Percentiles rank a stretch among this genome's conserved stretches.
Evolutionary conservation across 2,888 invertebrate species (phyloP).

Genomic region (Strigamia transsilvanica): DNA sequence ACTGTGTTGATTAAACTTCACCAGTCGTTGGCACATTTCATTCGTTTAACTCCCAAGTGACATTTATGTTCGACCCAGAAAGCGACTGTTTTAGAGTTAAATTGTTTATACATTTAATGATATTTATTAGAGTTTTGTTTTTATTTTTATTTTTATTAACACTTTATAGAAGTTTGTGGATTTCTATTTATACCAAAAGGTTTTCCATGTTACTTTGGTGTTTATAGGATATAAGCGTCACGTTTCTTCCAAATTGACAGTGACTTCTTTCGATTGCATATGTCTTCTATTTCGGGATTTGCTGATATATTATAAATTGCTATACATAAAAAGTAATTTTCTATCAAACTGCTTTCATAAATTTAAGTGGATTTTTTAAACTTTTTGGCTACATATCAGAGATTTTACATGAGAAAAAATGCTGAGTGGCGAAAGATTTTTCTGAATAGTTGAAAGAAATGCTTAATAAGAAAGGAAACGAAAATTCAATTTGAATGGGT

Average conservation of each 20-base stretch:
- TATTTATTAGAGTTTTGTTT: background rate
- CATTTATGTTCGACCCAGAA: background rate
- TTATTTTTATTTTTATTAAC: background rate
- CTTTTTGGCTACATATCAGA: background rate
- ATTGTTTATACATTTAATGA: background rate
- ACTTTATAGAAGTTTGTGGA: background rate
- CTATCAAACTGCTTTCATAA: background rate
- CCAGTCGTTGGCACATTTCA: background rate
- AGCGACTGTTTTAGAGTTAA: background rate
- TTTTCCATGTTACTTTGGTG: background rate
- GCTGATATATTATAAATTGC: background rate
- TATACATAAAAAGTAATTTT: too few relatives aligned
- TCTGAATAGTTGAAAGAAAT: background rate
- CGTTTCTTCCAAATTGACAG: background rate
- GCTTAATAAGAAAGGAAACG: background rate
- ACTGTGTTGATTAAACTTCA: constrained; percentile 4
- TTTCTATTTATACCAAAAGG: constrained; percentile 22
- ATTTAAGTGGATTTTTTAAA: background rate
- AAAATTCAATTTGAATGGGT: constrained; percentile 13
- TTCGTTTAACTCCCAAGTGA: background rate
- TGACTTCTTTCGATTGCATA: background rate
- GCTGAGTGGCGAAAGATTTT: background rate
- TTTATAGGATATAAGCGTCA: background rate
- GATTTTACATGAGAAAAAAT: background rate
- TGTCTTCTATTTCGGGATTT: background rate